These are phyloP conservation scores for Nymphalis polychloros DNA, from an alignment of 2,888 invertebrate species.

Conservation along the genomic window DNA sequence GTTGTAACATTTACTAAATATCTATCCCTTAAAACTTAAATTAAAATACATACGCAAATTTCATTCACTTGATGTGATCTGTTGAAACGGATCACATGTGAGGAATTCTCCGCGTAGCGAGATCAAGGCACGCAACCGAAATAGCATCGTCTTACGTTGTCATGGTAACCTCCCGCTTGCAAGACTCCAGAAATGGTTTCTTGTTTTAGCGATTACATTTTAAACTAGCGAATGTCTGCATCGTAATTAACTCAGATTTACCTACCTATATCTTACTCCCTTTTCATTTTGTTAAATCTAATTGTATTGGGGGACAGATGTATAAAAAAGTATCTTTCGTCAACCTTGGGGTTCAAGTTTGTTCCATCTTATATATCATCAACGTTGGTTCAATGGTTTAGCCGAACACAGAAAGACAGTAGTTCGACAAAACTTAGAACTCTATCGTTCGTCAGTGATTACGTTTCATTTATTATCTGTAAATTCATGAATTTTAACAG, in stretches of 20 bases:
- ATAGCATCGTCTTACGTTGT: slow-evolving; percentile 48
- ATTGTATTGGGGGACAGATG: no score
- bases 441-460: no score
- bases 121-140: slow-evolving; percentile 43
- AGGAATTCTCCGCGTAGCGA: slow-evolving; percentile 41
- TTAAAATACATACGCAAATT: neutral
- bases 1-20: neutral
- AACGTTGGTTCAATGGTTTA: no score
- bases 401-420: no score
- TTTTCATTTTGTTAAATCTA: no score
- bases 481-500: no score
- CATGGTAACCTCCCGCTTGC: slow-evolving; percentile 60
- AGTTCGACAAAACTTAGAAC: no score
- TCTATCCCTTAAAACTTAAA: neutral
- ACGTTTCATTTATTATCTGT: no score
- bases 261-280: no score
- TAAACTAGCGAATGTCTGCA: neutral
- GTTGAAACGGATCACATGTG: slow-evolving; percentile 38
- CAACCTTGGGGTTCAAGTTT: no score
- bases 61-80: slow-evolving; percentile 13
- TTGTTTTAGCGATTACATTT: neutral
- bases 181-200: slow-evolving; percentile 7
- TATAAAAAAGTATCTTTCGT: no score
- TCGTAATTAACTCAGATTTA: neutral
- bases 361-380: no score